Evolutionary conservation across 1,140 invertebrate genomes (phyloP), one percentile per base, ranked within the genome.

Genomic region (Drosophila kepulauana): DNA sequence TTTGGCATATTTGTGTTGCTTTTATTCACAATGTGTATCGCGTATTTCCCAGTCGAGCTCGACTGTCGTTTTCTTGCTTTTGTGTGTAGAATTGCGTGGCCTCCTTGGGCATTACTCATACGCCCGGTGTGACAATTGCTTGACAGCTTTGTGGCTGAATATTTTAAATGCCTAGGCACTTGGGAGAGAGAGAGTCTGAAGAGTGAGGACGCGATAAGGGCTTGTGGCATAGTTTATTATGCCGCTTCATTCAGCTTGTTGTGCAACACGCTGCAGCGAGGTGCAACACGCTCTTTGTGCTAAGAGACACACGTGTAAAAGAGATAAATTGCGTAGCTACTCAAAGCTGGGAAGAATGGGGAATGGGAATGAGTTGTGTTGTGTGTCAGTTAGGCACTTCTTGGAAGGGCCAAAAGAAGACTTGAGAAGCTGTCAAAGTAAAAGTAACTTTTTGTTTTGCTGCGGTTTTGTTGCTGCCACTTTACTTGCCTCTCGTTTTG

Each of bases 61-160:
- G 20, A 25, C 20, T 25, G 33, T 1, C 0, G 33, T 1, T 33
- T 33, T 33, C 33, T 25, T 4, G 4, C 3, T 25, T 25, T 25
- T 25, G 20, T 33, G 33, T 33, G 33, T 8, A 63, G 81, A 79
- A 77, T 70, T 79, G 46, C 38, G 59, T 57, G 48, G 56, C 52
- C 41, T 20, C n/a, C 61, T 66, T 43, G 58, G 66, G 66, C 75
- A 79, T 87, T 76, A 66, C 84, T 88, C 81, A 88, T 87, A 69
- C 77, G 80, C 80, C 77, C 48, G 51, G 68, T 78, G 73, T 78
- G 84, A 84, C 84, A 89, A 84, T 87, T 80, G 85, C 56, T 38
- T 56, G 41, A 46, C 33, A 28, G 54, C 48, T 66, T 63, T 67
- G 51, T 54, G 28, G 46, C 8, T 25, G 51, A 54, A 56, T 58